Base-by-base conservation (phyloP, 2,113 vertebrate genomes). In the Eurypyga helias region DNA sequence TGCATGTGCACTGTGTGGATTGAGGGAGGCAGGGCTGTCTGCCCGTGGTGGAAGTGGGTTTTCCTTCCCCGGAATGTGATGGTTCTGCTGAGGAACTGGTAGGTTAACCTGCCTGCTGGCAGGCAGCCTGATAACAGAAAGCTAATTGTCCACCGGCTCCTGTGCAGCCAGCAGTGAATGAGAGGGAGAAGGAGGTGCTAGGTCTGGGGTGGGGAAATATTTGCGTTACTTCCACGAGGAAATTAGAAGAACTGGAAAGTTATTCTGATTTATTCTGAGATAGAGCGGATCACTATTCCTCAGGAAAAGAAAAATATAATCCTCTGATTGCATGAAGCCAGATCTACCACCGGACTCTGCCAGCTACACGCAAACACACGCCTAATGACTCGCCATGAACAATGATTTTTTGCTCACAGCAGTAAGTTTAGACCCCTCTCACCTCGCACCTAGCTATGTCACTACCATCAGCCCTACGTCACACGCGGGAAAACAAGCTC, bases 1-100 rank as follows among this genome's bases (percentile, higher is more conserved):
- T 0, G 3, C 0, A 2, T 28, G 33, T 36, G 19, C 48, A 7
- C 20, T 11, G 46, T 0, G 0, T 17, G 26, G 45, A 61, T 21
- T 0, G 3, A 66, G 23, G 43, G 41, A 83, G 43, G 34, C n/a
- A 52, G 58, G 51, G 23, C 49, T 1, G 3, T 2, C 48, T 93
- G 25, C 38, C 25, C 0, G 0, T 41, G 26, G 33, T 36, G 43
- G 36, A 49, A 70, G 21, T 11, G 52, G 10, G 33, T 23, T 93
- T 93, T 79, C 58, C 62, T 73, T 80, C 21, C 71, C n/a, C 71
- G 3, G 11, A 92, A 49, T 25, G 28, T 65, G 11, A 38, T 46
- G 60, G 41, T 36, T 81, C 64, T 92, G 62, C 69, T 43, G 60
- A 69, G 51, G 49, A 90, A 20, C 19, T 62, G 77, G 21, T 72